Conservation (phyloP, 2,888 invertebrate species). For the Euphydryas editha region DNA sequence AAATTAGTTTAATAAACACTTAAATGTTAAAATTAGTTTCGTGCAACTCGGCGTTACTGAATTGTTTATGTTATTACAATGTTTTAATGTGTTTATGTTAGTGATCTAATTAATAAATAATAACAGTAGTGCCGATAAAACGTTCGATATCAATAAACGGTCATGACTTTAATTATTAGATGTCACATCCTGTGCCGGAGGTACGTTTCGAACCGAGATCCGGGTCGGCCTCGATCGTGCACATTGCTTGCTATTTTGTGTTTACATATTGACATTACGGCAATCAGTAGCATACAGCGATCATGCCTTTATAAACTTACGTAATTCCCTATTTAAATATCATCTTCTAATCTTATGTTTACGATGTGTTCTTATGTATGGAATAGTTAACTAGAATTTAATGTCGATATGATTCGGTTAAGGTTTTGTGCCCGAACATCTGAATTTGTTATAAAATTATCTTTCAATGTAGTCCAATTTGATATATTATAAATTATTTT, state of each 20-base stretch:
- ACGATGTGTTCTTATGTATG: not conserved
- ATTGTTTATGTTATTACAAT: no score
- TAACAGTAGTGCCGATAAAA: not conserved
- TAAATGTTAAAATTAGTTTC: no score
- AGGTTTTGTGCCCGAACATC: no score
- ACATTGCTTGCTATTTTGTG: slow-evolving; percentile 20
- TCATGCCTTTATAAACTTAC: not conserved
- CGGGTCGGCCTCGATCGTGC: slow-evolving; percentile 26
- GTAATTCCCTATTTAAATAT: slow-evolving; percentile 1
- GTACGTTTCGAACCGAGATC: slow-evolving; percentile 17
- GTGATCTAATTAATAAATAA: not conserved
- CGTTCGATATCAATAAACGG: slow-evolving; percentile 7
- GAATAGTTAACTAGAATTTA: no score
- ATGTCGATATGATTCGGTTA: no score
- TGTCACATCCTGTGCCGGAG: slow-evolving; percentile 23
- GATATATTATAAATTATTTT: no score
- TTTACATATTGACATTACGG: slow-evolving; percentile 16
- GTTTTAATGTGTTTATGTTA: no score
- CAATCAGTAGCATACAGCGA: not conserved
- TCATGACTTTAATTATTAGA: slow-evolving; percentile 11
- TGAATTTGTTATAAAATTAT: no score
- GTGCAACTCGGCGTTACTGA: no score
- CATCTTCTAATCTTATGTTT: not conserved
- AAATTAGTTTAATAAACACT: no score
- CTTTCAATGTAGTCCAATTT: no score